Percentiles rank a stretch among this genome's conserved stretches.
phyloP scores from a whole-genome alignment of 2,888 invertebrate species.

The Thelaira solivaga region DNA sequence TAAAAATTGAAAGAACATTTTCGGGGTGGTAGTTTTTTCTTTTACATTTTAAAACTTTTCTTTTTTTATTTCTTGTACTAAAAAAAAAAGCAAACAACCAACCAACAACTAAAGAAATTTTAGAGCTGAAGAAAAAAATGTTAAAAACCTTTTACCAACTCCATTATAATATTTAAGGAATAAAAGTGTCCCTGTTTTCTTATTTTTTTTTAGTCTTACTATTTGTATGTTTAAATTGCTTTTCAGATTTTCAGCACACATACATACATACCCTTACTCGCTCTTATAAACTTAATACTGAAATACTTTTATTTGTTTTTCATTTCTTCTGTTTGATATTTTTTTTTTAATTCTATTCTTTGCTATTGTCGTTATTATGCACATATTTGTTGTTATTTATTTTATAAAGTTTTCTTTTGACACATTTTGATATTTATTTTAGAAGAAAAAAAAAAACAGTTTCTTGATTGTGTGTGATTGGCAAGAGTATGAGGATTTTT shows the following conservation, averaged over 20 bases:
- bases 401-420: conserved; percentile 47
- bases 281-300: too few relatives aligned
- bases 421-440: conserved; percentile 56
- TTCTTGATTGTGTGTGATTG: conserved; percentile 7
- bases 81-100: too few relatives aligned
- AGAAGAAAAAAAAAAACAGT: too few relatives aligned
- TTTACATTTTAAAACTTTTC: not conserved
- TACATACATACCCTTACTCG: too few relatives aligned
- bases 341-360: too few relatives aligned
- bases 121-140: not conserved
- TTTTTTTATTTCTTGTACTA: too few relatives aligned
- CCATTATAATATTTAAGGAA: not conserved
- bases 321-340: not conserved
- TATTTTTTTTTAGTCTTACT: not conserved
- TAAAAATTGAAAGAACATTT: conserved; percentile 21
- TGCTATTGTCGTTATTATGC: conserved; percentile 1
- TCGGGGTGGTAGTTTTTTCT: not conserved
- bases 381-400: conserved; percentile 12
- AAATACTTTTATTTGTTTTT: conserved; percentile 20
- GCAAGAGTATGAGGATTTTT: conserved; percentile 12
- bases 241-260: conserved; percentile 42
- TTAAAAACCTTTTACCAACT: not conserved
- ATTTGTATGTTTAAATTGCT: conserved; percentile 50
- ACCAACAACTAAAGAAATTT: too few relatives aligned
- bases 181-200: not conserved